A percentile compares a stretch with the other conserved stretches of the same genome.
Conservation (phyloP, 2,113 vertebrate genomes). For the Aythya baeri region DNA sequence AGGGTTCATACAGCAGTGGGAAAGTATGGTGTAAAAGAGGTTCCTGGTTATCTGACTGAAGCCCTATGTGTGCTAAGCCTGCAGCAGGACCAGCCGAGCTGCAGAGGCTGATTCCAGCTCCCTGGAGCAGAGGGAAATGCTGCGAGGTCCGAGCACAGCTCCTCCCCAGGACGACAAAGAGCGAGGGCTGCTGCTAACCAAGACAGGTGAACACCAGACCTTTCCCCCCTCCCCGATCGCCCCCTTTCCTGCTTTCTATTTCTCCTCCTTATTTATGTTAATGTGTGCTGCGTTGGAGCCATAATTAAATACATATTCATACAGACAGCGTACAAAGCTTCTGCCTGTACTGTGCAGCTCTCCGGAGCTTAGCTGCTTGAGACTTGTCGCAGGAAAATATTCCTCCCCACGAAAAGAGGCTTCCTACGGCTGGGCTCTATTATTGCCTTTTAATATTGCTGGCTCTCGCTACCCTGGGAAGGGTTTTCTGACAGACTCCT, state of each 20-base stretch:
- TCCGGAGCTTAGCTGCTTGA: conserved; percentile 50
- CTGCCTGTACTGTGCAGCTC: conserved; percentile 23
- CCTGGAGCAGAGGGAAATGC: neutral
- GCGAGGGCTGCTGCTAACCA: neutral
- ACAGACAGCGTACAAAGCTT: conserved; percentile 34
- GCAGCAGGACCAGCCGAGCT: neutral
- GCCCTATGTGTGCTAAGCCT: neutral
- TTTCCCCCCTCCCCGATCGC: neutral
- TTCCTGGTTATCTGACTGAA: neutral
- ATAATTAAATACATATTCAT: conserved; percentile 64
- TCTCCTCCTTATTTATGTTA: conserved; percentile 70
- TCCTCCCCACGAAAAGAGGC: conserved; percentile 57
- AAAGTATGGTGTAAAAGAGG: too few relatives aligned
- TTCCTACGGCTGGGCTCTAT: conserved; percentile 61
- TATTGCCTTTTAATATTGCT: conserved; percentile 63
- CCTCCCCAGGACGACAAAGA: neutral
- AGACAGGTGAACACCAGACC: conserved; percentile 21
- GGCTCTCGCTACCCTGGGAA: conserved; percentile 54
- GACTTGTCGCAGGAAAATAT: conserved; percentile 65
- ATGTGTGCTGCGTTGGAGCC: conserved; percentile 30
- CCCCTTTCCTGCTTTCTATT: conserved; percentile 28
- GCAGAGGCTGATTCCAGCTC: neutral
- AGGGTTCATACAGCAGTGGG: too few relatives aligned
- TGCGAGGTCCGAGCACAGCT: neutral
- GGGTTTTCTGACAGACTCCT: conserved; percentile 57